Percentiles rank a stretch among this genome's conserved stretches.
These are phyloP conservation scores for Genyomyrus donnyi DNA, from an alignment of 2,113 vertebrate species.

Conservation along the genomic window DNA sequence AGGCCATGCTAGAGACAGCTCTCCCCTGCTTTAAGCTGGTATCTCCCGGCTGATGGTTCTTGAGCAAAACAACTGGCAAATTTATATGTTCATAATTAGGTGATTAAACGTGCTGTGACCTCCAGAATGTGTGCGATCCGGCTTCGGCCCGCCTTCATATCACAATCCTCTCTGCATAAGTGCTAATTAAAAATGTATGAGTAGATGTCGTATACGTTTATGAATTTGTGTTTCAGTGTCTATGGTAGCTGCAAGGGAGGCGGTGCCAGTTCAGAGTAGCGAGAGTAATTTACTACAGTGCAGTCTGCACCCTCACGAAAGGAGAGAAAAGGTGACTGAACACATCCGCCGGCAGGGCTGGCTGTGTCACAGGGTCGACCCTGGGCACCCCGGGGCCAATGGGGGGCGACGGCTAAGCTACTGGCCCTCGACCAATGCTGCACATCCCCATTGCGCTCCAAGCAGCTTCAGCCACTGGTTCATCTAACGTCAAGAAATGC, in stretches of 20 bases:
- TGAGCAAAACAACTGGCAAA: background rate
- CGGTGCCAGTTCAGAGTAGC: background rate
- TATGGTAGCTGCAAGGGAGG: background rate
- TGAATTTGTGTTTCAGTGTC: background rate
- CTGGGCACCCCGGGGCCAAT: background rate
- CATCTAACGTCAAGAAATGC: too few relatives aligned
- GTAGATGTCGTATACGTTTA: background rate
- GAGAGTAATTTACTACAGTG: background rate
- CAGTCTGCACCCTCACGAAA: background rate
- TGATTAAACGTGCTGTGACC: background rate
- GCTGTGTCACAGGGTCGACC: background rate
- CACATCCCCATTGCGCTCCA: background rate
- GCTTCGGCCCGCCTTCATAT: background rate
- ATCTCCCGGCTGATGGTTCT: background rate
- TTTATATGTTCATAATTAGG: background rate
- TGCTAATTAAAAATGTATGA: background rate
- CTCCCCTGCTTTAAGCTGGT: background rate
- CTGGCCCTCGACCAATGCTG: background rate
- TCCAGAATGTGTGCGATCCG: background rate
- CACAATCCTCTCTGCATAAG: background rate
- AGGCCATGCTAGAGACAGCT: background rate
- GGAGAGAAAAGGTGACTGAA: background rate
- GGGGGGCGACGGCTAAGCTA: background rate
- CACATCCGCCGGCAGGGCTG: too few relatives aligned
- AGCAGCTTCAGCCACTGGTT: too few relatives aligned